These are phyloP conservation scores for Podilymbus podiceps DNA, from an alignment of 2,113 vertebrate species.

Conservation along the genomic window DNA sequence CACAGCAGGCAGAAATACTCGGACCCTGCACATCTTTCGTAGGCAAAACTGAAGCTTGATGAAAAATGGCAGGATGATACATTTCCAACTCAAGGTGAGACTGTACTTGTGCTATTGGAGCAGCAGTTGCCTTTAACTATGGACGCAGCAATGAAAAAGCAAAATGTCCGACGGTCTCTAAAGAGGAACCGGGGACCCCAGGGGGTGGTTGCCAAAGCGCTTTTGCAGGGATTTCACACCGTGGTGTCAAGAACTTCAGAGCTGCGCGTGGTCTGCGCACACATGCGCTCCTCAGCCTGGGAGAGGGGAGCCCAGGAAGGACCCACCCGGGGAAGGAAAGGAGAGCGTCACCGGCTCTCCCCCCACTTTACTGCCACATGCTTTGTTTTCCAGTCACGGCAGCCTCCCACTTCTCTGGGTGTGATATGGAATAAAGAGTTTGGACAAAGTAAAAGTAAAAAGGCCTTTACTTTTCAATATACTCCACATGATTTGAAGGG, in stretches of 20 bases:
- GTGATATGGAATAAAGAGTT: not conserved
- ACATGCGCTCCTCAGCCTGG: fast-evolving
- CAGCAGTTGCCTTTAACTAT: not conserved
- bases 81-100: not conserved
- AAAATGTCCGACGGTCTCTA: not conserved
- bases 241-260: fast-evolving
- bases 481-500: not conserved
- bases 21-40: not conserved
- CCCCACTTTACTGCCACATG: not conserved
- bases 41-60: not conserved
- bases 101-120: not conserved
- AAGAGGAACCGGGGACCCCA: not conserved
- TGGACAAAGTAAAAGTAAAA: not conserved
- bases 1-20: not conserved
- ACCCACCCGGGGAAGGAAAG: not conserved
- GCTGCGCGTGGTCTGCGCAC: not conserved
- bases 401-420: not conserved
- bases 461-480: not conserved
- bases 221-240: not conserved
- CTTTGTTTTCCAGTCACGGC: not conserved
- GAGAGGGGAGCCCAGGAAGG: not conserved
- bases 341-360: fast-evolving
- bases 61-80: not conserved
- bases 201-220: not conserved
- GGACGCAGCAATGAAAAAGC: not conserved